Percentiles rank a stretch among this genome's conserved stretches.
phyloP scores from a whole-genome alignment of 2,888 invertebrate species.

The Acleris holmiana region DNA sequence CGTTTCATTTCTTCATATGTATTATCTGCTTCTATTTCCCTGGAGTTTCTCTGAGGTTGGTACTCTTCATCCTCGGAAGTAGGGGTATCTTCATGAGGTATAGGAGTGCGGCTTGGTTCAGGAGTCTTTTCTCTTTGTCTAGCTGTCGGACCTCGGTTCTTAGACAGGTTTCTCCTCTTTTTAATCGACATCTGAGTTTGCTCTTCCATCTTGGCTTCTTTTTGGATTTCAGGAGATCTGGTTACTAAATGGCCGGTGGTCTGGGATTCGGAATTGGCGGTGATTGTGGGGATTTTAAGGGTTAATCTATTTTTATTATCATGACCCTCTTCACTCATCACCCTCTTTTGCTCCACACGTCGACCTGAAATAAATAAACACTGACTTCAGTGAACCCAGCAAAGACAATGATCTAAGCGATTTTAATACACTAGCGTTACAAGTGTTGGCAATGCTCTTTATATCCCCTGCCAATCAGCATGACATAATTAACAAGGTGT shows the following conservation, averaged over 20 bases:
- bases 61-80: conserved; percentile 83
- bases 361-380: conserved; percentile 59
- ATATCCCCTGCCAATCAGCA: conserved; percentile 68
- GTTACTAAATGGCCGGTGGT: conserved; percentile 58
- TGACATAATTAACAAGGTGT: conserved; percentile 60
- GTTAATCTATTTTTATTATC: conserved; percentile 50
- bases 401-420: conserved; percentile 16
- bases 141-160: conserved; percentile 78
- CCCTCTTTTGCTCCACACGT: conserved; percentile 15
- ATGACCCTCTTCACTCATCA: conserved; percentile 50
- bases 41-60: conserved; percentile 59
- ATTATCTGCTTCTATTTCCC: conserved; percentile 78
- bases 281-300: conserved; percentile 63
- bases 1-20: conserved; percentile 80
- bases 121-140: conserved; percentile 80
- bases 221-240: conserved; percentile 52
- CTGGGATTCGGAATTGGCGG: conserved; percentile 68
- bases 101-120: conserved; percentile 74
- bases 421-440: conserved; percentile 44
- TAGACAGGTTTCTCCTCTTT: conserved; percentile 85
- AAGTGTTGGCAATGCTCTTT: conserved; percentile 64
- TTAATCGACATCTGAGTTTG: conserved; percentile 83
- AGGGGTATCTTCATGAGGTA: conserved; percentile 86
- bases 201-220: conserved; percentile 61
- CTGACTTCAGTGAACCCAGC: conserved; percentile 45